A percentile compares a stretch with the other conserved stretches of the same genome.
These are phyloP conservation scores for Gymnothorax javanicus DNA, from an alignment of 2,797 vertebrate species.

Conservation along the genomic window DNA sequence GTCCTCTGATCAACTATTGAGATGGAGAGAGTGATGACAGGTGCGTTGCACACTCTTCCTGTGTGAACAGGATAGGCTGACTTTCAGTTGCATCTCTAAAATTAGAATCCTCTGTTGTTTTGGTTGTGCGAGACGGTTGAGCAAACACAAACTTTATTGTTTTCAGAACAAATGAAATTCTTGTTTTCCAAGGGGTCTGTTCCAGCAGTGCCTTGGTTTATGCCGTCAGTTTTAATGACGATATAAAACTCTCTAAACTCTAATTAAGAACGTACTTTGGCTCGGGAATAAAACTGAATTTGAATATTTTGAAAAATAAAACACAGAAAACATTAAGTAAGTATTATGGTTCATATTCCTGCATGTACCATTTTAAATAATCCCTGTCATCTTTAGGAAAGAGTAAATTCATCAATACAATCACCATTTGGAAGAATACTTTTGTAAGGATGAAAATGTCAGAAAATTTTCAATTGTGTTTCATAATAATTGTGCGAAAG, in stretches of 20 bases:
- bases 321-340: not conserved
- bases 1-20: constrained; percentile 75
- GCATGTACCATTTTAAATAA: not conserved
- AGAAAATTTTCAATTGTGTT: not conserved
- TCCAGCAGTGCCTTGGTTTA: constrained; percentile 3
- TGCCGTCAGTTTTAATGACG: constrained; percentile 6
- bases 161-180: constrained; percentile 12
- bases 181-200: not conserved
- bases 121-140: constrained; percentile 41
- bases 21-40: constrained; percentile 70
- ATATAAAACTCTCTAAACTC: not conserved
- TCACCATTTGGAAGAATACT: not conserved
- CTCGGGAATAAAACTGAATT: not conserved
- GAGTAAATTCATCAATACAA: not conserved
- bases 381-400: not conserved
- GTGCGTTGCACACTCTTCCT: constrained; percentile 55
- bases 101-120: constrained; percentile 64
- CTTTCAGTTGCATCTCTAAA: constrained; percentile 62
- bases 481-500: not conserved
- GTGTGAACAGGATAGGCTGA: constrained; percentile 60
- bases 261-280: not conserved
- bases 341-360: not conserved
- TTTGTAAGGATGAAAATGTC: not conserved
- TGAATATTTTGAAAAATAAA: not conserved
- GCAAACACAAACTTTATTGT: constrained; percentile 17